Evolutionary conservation across 2,113 vertebrate species (phyloP).

Genomic region (Ophthalmolycus amberensis): DNA sequence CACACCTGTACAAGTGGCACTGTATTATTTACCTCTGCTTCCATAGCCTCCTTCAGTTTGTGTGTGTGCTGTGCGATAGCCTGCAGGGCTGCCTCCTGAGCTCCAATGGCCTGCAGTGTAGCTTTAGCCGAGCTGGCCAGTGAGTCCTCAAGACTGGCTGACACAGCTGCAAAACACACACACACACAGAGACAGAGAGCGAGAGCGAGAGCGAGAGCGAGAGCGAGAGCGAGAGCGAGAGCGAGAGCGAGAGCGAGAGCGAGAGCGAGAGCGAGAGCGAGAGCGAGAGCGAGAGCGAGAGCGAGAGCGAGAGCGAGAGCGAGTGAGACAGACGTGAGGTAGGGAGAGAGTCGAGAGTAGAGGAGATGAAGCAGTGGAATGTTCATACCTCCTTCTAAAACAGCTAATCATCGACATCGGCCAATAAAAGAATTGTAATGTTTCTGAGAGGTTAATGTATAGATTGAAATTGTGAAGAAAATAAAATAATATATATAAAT

Average conservation of each 20-base stretch:
- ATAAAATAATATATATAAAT: background rate
- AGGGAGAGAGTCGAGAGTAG: too few species aligned
- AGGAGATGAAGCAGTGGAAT: background rate
- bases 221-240: too few species aligned
- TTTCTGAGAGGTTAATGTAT: background rate
- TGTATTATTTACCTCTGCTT: slow-evolving; percentile 85
- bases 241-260: too few species aligned
- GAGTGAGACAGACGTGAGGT: too few species aligned
- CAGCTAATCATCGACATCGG: background rate
- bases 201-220: too few species aligned
- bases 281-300: too few species aligned
- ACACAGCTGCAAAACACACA: slow-evolving; percentile 81
- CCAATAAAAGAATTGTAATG: background rate
- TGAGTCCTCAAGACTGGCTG: slow-evolving; percentile 86
- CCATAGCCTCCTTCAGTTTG: slow-evolving; percentile 93
- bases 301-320: too few species aligned
- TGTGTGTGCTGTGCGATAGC: slow-evolving; percentile 87
- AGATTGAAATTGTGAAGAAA: background rate
- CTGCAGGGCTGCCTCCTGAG: slow-evolving; percentile 91
- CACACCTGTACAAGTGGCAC: background rate
- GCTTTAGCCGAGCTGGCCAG: slow-evolving; percentile 85
- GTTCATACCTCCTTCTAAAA: background rate
- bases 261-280: too few species aligned
- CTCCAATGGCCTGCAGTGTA: slow-evolving; percentile 89
- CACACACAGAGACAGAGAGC: too few species aligned